Conservation (phyloP, 2,113 vertebrate genomes). For the Tychaedon coryphoeus region DNA sequence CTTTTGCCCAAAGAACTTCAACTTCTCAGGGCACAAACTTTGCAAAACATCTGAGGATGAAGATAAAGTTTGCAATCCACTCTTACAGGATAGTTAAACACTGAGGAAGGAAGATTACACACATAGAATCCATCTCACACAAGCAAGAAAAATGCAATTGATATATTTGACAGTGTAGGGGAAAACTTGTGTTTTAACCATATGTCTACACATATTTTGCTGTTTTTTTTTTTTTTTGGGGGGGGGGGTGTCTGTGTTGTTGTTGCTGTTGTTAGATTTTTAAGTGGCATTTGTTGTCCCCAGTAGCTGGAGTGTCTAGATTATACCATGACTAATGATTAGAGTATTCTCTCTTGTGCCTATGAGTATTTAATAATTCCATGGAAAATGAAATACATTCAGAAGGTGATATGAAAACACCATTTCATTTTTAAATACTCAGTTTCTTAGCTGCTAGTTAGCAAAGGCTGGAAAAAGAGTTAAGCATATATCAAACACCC, state of each 20-base stretch:
- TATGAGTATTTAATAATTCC: not conserved
- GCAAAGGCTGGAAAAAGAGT: not conserved
- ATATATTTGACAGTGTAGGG: not conserved
- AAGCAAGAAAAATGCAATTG: not conserved
- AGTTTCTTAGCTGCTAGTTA: not conserved
- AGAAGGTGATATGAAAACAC: not conserved
- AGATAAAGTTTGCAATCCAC: not conserved
- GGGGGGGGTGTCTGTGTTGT: not conserved
- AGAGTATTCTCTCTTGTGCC: not conserved
- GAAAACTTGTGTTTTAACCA: not conserved
- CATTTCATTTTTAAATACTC: not conserved
- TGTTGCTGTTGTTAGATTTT: not conserved
- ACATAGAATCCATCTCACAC: not conserved
- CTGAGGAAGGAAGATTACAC: not conserved
- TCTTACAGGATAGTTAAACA: not conserved
- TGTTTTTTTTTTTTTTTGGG: not conserved
- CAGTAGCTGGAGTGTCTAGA: not conserved
- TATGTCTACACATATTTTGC: not conserved
- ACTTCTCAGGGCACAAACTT: not conserved
- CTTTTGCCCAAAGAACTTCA: not conserved
- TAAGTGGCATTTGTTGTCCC: not conserved
- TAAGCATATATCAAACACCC: not conserved
- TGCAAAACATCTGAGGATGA: not conserved
- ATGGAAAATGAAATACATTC: not conserved
- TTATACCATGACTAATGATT: not conserved